Percentiles rank a stretch among this genome's conserved stretches.
Conservation (phyloP, 2,888 invertebrate genomes). For the Orthosia gothica region DNA sequence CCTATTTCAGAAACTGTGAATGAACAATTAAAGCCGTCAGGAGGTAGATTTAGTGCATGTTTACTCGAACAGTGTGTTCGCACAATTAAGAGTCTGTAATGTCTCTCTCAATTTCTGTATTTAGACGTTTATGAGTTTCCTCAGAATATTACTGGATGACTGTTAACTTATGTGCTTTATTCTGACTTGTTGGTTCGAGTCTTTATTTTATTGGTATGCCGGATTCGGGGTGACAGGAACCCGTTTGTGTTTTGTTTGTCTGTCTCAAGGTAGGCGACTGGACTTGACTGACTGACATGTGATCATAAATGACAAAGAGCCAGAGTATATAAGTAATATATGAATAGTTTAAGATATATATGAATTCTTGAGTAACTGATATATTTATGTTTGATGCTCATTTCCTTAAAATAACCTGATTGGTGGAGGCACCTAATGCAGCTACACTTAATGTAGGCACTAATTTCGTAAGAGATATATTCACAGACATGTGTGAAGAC, state of each 20-base stretch:
- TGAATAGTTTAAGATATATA: neutral
- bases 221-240: conserved; percentile 32
- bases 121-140: conserved; percentile 79
- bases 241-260: conserved; percentile 30
- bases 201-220: conserved; percentile 52
- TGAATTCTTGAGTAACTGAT: neutral
- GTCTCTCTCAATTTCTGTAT: conserved; percentile 73
- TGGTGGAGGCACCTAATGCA: conserved; percentile 44
- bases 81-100: conserved; percentile 76
- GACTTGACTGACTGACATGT: neutral
- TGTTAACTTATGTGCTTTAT: conserved; percentile 42
- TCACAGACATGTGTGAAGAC: conserved; percentile 48
- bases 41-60: conserved; percentile 67
- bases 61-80: conserved; percentile 66
- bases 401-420: conserved; percentile 31
- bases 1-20: conserved; percentile 62
- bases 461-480: conserved; percentile 34
- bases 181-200: conserved; percentile 45
- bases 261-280: neutral
- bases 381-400: conserved; percentile 11
- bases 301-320: conserved; percentile 1
- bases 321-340: neutral
- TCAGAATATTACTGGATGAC: conserved; percentile 64
- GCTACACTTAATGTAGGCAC: conserved; percentile 19
- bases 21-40: conserved; percentile 70